These are phyloP conservation scores for Neoscelio sp. DNA, from an alignment of 2,888 invertebrate genomes.

Conservation along the genomic window DNA sequence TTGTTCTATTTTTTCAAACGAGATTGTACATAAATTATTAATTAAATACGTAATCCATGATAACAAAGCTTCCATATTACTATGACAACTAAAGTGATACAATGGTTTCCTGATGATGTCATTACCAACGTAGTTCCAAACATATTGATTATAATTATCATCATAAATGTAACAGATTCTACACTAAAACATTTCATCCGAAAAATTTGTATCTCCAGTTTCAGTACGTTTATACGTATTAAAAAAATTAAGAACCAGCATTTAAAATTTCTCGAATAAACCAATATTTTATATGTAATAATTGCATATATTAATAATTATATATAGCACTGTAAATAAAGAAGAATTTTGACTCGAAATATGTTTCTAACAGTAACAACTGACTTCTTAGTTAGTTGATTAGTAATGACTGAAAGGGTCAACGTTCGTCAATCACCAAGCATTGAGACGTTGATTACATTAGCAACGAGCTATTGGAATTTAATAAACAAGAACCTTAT, in stretches of 20 bases:
- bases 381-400: neutral
- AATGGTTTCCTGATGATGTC: slow-evolving; percentile 4
- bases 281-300: too few relatives aligned
- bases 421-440: slow-evolving; percentile 77
- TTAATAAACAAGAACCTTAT: slow-evolving; percentile 75
- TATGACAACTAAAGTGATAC: slow-evolving; percentile 19
- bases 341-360: neutral
- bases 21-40: slow-evolving; percentile 32
- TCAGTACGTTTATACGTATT: too few relatives aligned
- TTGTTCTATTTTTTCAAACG: slow-evolving; percentile 24
- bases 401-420: slow-evolving; percentile 35
- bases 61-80: slow-evolving; percentile 18
- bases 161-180: too few relatives aligned
- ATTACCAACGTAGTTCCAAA: neutral
- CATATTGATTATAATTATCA: neutral
- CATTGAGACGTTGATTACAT: slow-evolving; percentile 80
- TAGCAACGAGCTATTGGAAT: slow-evolving; percentile 82
- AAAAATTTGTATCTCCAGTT: too few relatives aligned
- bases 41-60: slow-evolving; percentile 25
- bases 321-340: neutral
- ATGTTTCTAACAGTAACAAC: neutral
- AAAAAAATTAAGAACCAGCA: too few relatives aligned
- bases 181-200: too few relatives aligned
- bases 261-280: too few relatives aligned
- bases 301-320: too few relatives aligned